Conservation (phyloP, 2,888 invertebrate species). For the Cheilosia grossa region DNA sequence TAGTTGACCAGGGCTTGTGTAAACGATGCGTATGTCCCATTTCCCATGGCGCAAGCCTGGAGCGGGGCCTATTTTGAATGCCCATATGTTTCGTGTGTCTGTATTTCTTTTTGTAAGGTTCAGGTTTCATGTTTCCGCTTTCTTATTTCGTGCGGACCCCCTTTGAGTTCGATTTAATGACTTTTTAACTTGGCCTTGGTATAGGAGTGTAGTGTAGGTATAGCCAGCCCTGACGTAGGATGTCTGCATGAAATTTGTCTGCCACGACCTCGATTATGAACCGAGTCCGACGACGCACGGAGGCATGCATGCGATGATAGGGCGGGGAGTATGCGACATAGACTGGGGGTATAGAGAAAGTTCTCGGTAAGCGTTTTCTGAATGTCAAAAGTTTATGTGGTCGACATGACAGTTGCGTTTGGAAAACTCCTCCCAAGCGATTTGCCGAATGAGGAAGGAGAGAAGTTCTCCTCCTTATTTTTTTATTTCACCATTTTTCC, state of each 20-base stretch:
- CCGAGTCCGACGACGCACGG: not conserved
- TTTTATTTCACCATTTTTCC: not conserved
- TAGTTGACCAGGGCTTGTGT: slow-evolving; percentile 65
- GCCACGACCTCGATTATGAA: slow-evolving; percentile 38
- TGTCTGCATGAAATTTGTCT: slow-evolving; percentile 28
- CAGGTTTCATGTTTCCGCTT: slow-evolving; percentile 14
- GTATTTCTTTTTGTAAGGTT: not conserved
- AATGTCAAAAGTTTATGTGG: slow-evolving; percentile 70
- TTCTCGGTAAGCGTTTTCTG: slow-evolving; percentile 53
- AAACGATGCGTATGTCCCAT: slow-evolving; percentile 28
- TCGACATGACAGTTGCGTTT: slow-evolving; percentile 64
- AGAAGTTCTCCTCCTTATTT: not conserved
- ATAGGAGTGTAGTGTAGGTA: not conserved
- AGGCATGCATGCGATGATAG: not conserved
- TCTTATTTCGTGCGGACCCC: not conserved
- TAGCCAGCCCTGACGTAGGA: not conserved
- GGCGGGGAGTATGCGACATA: not conserved
- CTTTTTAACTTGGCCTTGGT: slow-evolving; percentile 50
- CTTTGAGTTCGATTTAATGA: slow-evolving; percentile 45
- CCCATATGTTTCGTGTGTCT: slow-evolving; percentile 2
- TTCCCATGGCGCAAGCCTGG: slow-evolving; percentile 1
- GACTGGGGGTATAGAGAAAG: slow-evolving; percentile 24
- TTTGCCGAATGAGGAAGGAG: slow-evolving; percentile 7
- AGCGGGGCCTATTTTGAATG: slow-evolving; percentile 13
- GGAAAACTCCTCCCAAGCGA: slow-evolving; percentile 62